A percentile compares a stretch with the other conserved stretches of the same genome.
phyloP scores from a whole-genome alignment of 2,888 invertebrate genomes.

The Petrolisthes manimaculis region DNA sequence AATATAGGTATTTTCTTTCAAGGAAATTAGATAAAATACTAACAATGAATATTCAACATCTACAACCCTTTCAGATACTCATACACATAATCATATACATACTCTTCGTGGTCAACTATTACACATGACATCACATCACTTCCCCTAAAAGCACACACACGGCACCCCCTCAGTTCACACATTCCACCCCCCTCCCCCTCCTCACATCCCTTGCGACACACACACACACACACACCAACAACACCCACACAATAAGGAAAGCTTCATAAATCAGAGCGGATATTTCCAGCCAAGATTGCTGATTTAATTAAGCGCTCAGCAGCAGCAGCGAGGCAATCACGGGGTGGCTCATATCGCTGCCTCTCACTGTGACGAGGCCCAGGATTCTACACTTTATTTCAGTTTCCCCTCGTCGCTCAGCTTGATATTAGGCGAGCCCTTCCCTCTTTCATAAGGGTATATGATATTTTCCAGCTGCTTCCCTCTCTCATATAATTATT shows the following conservation, averaged over 20 bases:
- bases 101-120: too few species aligned
- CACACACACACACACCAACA: slow-evolving; percentile 31
- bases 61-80: too few species aligned
- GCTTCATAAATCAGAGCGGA: slow-evolving; percentile 57
- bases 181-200: not conserved
- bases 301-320: slow-evolving; percentile 60
- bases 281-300: slow-evolving; percentile 60
- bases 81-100: too few species aligned
- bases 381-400: slow-evolving; percentile 49
- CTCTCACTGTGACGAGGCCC: slow-evolving; percentile 52
- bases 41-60: too few species aligned
- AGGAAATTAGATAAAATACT: too few species aligned
- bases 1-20: too few species aligned
- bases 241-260: slow-evolving; percentile 51
- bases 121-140: too few species aligned
- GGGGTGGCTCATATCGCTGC: slow-evolving; percentile 39
- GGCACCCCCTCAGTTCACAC: too few species aligned
- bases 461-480: not conserved
- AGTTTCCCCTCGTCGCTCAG: not conserved
- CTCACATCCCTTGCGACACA: not conserved
- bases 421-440: not conserved
- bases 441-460: too few species aligned
- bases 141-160: too few species aligned
- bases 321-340: slow-evolving; percentile 45
- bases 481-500: not conserved